Conservation (phyloP, 2,113 vertebrate genomes). For the Chloropsis hardwickii region DNA sequence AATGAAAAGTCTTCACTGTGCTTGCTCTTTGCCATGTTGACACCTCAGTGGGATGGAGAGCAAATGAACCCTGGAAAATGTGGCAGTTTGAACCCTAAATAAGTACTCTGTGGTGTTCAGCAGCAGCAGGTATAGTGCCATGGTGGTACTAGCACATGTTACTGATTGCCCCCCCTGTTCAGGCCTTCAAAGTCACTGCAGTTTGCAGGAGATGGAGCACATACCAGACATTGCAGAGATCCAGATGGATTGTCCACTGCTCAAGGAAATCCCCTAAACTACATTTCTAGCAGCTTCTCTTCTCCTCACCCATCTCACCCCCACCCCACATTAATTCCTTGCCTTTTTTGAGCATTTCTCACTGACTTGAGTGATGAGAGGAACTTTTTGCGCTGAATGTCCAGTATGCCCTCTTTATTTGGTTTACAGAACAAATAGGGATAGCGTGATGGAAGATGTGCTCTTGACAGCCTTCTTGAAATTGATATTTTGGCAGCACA, state of each 20-base stretch:
- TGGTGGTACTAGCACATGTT: not conserved
- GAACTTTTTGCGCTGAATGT: not conserved
- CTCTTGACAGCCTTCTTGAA: not conserved
- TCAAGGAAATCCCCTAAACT: conserved; percentile 57
- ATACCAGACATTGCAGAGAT: conserved; percentile 8
- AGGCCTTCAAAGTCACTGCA: not conserved
- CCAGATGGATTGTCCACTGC: conserved; percentile 8
- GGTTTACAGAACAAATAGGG: not conserved
- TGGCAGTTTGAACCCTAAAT: not conserved
- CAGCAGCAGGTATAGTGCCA: not conserved
- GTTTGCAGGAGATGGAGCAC: not conserved
- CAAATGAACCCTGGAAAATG: not conserved
- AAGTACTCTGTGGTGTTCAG: not conserved
- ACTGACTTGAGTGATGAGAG: not conserved
- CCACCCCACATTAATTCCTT: conserved; percentile 27
- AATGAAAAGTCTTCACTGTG: not conserved
- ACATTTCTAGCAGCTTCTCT: not conserved
- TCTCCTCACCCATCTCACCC: not conserved
- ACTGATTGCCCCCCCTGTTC: not conserved
- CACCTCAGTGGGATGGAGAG: not conserved
- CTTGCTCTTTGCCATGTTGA: not conserved
- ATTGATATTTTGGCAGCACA: not conserved
- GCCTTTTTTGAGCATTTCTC: conserved; percentile 56
- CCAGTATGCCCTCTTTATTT: not conserved
- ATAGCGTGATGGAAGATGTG: not conserved